Evolutionary conservation across 2,888 invertebrate genomes (phyloP), one percentile per base, ranked within the genome.

Genomic region (Tolmerus cingulatus): DNA sequence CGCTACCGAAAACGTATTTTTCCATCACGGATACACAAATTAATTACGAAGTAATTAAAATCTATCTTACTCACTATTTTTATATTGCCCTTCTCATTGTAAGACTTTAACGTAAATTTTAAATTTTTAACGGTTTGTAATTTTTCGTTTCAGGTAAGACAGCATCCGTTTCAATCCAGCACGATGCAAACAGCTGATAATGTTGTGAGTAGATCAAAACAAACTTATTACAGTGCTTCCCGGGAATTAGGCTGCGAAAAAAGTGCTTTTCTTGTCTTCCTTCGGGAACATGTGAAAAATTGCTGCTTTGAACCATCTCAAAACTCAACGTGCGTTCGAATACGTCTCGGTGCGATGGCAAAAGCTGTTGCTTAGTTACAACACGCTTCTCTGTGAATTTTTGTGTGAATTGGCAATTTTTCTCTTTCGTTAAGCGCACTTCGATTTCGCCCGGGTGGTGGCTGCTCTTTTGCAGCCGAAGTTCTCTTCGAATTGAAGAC

Each of bases 281-380:
- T 27, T 23, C 66, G 66, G 66, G 23, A 27, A 23, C 66, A 23
- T 66, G 66, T 66, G 19, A 23, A 66, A 55, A 66, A 66, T 66
- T 9, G 27, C 66, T 23, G 12, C 27, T 12, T 23, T 27, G 3
- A 19, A 5, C 23, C 23, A 23, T 2, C 51, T 23, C 51, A 0
- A 30, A 76, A 34, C 5, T 76, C 8, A 19, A 30, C n/a, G 16
- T n/a, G 51, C 81, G 81, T 55, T 81, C 55, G 19, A 16, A 16
- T 81, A 1, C 51, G 51, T 51, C 3, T 23, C 27, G n/a, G 19
- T 81, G 27, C 51, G 51, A 43, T 51, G 51, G 55, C 55, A 43
- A 81, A 81, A 81, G 51, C 81, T 51, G 81, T 81, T 81, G 46
- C 81, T 79, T 40, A 14, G 79, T 79, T 79, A 43, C 30, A 19